Evolutionary conservation across 2,888 invertebrate genomes (phyloP), one percentile per base, ranked within the genome.

Genomic region (Leptinotarsa peninsularis): DNA sequence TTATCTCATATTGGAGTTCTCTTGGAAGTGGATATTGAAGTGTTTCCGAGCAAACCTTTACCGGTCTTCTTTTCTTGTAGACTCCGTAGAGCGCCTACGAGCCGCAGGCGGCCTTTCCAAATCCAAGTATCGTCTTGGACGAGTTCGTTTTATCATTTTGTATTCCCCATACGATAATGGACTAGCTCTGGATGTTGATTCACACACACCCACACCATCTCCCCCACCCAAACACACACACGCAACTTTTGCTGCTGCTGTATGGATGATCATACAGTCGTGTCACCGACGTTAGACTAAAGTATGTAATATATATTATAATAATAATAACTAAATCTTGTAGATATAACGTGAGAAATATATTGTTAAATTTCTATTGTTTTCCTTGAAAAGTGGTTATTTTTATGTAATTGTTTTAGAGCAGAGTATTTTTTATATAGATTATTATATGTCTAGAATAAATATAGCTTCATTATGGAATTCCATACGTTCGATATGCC

Each of bases 321-420:
- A 85, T 86, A 86, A 60, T 84, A 60, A 60, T 84, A 85, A 83
- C 83, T 83, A 84, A 85, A 86, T 85, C 86, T 86, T 87, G 86
- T 87, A 87, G 87, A 87, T 87, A 87, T 85, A 86, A 60, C 60
- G 60, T 85, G 84, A 86, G 83, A 86, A 86, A 86, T 87, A 87
- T 87, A 87, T 87, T 87, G 87, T 87, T 87, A 87, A 86, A 87
- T 85, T 86, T 86, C 84, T 82, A 83, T 85, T 84, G 84, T 84
- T 85, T 79, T 81, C 77, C 72, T 76, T 80, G 66, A 73, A 79
- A 79, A 78, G 80, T 81, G 79, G 78, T 81, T 82, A 80, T 78
- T 80, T 78, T 81, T 81, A 79, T 81, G 79, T 82, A 80, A 79
- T 78, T 75, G 76, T 74, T 78, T 80, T 82, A 78, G 80, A 77